Evolutionary conservation across 2,888 invertebrate species (phyloP), one percentile per base, ranked within the genome.

Genomic region (Caenorhabditis drosophilae): DNA sequence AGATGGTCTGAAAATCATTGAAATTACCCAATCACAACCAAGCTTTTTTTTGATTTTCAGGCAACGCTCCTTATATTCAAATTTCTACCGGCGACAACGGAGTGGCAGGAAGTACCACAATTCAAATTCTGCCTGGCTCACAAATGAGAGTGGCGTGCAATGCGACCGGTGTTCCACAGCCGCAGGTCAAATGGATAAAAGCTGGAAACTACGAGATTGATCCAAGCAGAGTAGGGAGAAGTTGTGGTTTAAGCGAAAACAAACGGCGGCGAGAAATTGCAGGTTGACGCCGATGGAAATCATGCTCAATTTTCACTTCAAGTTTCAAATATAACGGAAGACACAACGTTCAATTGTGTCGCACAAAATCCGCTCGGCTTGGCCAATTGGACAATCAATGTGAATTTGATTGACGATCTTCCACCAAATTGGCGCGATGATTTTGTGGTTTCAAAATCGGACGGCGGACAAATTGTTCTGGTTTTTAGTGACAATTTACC

Each of bases 351-450:
- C 73, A 76, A 77, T 45, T 82, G 82, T 57, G 63, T 81, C 6
- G 82, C 82, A 1, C 76, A 79, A 46, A 82, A 82, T 60, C 80
- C 81, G 12, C 66, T 82, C 25, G 82, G 82, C 38, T 66, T 67
- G 6, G 82, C 82, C n/a, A 82, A 82, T 35, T 83, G 82, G 82
- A 82, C 82, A 1, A 83, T 82, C 36, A 51, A 73, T 26, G 70
- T 82, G 6, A 75, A 79, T 23, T 53, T 76, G 46, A 63, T 78
- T 23, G 71, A 75, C 12, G 80, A 68, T 16, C 58, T 81, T 34
- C 63, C 67, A 12, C 67, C 73, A 12, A 70, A 76, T 36, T 82
- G 82, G 82, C 49, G 71, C 16, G 72, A 76, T 20, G 77, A 78
- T 25, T 71, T 79, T 41, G 78, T 82, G 2, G 69, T 69, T 23